Evolutionary conservation across 2,113 vertebrate species (phyloP).

Genomic region (Copsychus sechellarum): DNA sequence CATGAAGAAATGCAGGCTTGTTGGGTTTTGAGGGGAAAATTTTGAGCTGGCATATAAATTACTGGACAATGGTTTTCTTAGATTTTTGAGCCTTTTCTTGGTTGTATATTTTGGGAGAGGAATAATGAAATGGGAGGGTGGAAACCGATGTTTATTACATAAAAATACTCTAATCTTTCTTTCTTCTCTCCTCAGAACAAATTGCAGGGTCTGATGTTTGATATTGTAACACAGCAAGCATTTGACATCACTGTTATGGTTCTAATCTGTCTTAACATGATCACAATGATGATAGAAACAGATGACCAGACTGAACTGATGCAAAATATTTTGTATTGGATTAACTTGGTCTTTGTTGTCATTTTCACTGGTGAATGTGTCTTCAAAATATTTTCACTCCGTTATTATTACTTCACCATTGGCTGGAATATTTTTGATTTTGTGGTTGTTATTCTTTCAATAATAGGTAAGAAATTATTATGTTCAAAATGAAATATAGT

Average conservation of each 20-base stretch:
- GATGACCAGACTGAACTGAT: slow-evolving; percentile 70
- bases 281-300: slow-evolving; percentile 96
- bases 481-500: background rate
- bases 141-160: background rate
- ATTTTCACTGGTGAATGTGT: slow-evolving; percentile 91
- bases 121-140: background rate
- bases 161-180: background rate
- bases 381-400: slow-evolving; percentile 91
- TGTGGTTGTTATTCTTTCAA: slow-evolving; percentile 94
- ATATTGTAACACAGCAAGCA: slow-evolving; percentile 86
- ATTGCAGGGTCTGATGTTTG: slow-evolving; percentile 90
- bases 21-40: background rate
- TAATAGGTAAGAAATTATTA: slow-evolving; percentile 84
- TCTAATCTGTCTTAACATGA: slow-evolving; percentile 95
- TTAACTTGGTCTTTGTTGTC: slow-evolving; percentile 88
- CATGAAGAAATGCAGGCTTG: background rate
- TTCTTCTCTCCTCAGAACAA: slow-evolving; percentile 83
- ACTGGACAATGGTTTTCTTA: background rate
- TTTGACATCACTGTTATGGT: slow-evolving; percentile 96
- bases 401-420: slow-evolving; percentile 91
- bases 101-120: background rate
- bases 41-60: background rate
- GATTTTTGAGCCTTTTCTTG: background rate
- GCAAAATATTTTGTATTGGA: slow-evolving; percentile 63
- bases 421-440: slow-evolving; percentile 99